phyloP scores from a whole-genome alignment of 2,797 vertebrate genomes.

The Hipposideros larvatus region DNA sequence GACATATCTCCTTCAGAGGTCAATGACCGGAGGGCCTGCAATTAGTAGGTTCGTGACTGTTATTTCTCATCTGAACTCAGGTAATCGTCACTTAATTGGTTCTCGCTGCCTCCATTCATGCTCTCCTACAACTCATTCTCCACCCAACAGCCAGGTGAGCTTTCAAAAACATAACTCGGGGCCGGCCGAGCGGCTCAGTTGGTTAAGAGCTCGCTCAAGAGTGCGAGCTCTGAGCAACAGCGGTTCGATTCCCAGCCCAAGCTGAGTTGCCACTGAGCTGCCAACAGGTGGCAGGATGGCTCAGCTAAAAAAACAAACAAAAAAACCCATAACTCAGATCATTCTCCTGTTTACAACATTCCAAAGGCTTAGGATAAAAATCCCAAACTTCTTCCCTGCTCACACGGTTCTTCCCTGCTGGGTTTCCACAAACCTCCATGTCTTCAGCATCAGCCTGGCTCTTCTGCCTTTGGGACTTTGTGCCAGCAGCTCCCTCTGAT shows the following conservation, averaged over 20 bases:
- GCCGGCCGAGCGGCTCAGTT: no score
- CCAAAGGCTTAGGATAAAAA: background rate
- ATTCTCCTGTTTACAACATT: background rate
- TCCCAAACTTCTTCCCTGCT: background rate
- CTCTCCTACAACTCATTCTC: background rate
- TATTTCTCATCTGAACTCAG: background rate
- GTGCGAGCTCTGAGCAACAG: no score
- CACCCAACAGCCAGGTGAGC: background rate
- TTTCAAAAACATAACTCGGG: background rate
- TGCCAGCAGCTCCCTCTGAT: background rate
- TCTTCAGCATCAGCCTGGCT: background rate
- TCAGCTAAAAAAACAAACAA: background rate
- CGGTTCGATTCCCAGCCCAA: no score
- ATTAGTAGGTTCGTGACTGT: accelerated
- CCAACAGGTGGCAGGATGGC: no score
- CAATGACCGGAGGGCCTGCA: background rate
- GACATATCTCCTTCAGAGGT: background rate
- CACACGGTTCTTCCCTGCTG: background rate
- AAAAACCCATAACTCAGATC: background rate
- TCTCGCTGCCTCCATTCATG: background rate
- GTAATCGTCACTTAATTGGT: background rate
- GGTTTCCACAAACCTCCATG: background rate
- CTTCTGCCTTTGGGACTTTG: background rate
- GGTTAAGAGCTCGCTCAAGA: no score
- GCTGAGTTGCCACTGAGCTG: no score